These are phyloP conservation scores for Ectropis grisescens DNA, from an alignment of 1,140 invertebrate species.

Conservation along the genomic window DNA sequence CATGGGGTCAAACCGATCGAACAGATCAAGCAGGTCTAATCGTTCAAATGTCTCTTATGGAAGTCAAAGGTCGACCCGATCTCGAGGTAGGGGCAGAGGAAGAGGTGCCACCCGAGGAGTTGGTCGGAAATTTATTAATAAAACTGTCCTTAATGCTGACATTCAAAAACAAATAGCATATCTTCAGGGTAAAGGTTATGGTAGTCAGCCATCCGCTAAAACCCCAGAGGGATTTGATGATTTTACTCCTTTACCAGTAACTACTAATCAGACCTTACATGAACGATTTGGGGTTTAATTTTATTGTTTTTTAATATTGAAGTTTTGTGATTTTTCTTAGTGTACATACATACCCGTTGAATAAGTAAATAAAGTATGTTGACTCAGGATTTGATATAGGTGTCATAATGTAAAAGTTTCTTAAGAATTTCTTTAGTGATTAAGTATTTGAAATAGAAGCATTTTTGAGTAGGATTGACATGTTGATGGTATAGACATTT, in stretches of 20 bases:
- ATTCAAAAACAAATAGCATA: constrained; percentile 57
- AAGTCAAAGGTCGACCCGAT: constrained; percentile 32
- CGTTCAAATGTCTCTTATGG: constrained; percentile 26
- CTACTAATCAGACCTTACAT: constrained; percentile 48
- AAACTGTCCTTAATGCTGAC: constrained; percentile 49
- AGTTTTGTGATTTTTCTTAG: too few species aligned
- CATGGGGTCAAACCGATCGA: constrained; percentile 33
- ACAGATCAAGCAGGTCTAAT: constrained; percentile 34
- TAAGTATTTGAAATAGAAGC: too few species aligned
- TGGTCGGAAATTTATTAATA: constrained; percentile 52
- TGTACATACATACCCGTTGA: too few species aligned
- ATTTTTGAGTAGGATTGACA: too few species aligned
- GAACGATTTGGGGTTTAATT: constrained; percentile 39
- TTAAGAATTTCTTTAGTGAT: too few species aligned
- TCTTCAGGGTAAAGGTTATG: constrained; percentile 49
- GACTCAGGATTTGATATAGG: too few species aligned
- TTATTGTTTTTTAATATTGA: not conserved
- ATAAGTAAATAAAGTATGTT: too few species aligned
- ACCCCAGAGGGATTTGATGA: constrained; percentile 34
- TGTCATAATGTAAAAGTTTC: too few species aligned
- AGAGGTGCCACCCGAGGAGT: constrained; percentile 37
- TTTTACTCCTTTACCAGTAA: constrained; percentile 46
- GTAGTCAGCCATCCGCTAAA: constrained; percentile 8
- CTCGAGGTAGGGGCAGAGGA: constrained; percentile 35
- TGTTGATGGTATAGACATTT: too few species aligned